phyloP scores from a whole-genome alignment of 2,113 vertebrate species.

The Clarias batrachus region DNA sequence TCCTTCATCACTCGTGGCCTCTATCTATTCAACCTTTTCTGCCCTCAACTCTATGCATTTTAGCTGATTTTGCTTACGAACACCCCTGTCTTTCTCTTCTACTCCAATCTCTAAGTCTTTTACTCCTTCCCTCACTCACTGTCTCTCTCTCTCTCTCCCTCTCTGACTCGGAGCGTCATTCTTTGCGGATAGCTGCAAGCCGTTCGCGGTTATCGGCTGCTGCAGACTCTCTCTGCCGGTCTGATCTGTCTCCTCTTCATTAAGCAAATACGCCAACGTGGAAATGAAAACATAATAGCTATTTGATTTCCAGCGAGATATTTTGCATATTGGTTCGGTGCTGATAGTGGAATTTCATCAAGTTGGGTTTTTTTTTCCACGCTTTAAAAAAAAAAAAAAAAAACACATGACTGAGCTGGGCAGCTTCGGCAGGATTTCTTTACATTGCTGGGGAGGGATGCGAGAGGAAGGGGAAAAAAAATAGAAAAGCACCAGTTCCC shows the following conservation, averaged over 20 bases:
- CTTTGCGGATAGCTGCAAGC: conserved; percentile 86
- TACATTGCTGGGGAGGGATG: conserved; percentile 75
- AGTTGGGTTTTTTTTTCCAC: conserved; percentile 81
- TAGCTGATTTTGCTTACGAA: neutral
- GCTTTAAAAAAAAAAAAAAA: conserved; percentile 75
- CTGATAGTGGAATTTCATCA: conserved; percentile 99
- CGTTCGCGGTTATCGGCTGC: conserved; percentile 89
- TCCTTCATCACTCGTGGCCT: conserved; percentile 51
- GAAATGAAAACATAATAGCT: conserved; percentile 99
- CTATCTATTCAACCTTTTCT: conserved; percentile 39
- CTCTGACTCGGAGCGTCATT: conserved; percentile 79
- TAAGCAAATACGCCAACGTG: conserved; percentile 98
- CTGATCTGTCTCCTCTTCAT: conserved; percentile 99
- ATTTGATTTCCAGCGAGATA: conserved; percentile 99
- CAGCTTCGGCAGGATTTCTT: conserved; percentile 78
- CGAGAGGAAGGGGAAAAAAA: neutral
- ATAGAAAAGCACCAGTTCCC: conserved; percentile 73
- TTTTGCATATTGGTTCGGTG: conserved; percentile 99
- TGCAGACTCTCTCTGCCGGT: conserved; percentile 88
- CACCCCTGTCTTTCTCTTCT: conserved; percentile 38
- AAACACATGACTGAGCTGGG: conserved; percentile 88
- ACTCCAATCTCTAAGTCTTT: conserved; percentile 26
- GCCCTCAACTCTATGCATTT: neutral
- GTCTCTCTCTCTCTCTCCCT: conserved; percentile 44
- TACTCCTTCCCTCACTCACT: conserved; percentile 35